phyloP scores from a whole-genome alignment of 1,140 invertebrate species.

The Apolygus lucorum region DNA sequence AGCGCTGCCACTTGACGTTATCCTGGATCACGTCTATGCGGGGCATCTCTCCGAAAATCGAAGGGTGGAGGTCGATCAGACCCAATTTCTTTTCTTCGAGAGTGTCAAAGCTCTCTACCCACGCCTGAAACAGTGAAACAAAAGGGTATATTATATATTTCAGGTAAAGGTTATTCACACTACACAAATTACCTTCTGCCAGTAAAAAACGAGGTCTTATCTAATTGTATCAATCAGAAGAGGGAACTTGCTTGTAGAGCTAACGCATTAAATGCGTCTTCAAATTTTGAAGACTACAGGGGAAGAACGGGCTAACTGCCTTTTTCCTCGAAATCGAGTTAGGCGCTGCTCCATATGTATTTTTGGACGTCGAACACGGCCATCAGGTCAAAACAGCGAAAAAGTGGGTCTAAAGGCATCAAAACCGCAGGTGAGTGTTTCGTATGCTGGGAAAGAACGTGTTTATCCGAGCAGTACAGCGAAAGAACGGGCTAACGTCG shows the following conservation, averaged over 20 bases:
- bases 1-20: constrained; percentile 82
- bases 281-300: not conserved
- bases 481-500: too few species aligned
- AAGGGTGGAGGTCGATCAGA: constrained; percentile 78
- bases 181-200: too few species aligned
- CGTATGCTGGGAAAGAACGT: too few species aligned
- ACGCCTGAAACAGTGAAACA: constrained; percentile 52
- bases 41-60: constrained; percentile 71
- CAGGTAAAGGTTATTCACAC: not conserved
- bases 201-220: not conserved
- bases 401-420: too few species aligned
- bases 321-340: too few species aligned
- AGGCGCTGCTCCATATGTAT: too few species aligned
- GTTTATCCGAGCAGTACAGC: too few species aligned
- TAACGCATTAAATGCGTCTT: not conserved
- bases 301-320: not conserved
- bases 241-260: not conserved
- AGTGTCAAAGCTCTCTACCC: constrained; percentile 83
- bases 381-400: too few species aligned
- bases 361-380: too few species aligned
- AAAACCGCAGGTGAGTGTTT: too few species aligned
- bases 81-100: constrained; percentile 70
- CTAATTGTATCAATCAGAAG: not conserved
- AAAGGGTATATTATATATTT: not conserved
- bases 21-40: constrained; percentile 79